A percentile compares a stretch with the other conserved stretches of the same genome.
These are phyloP conservation scores for Callospermophilus lateralis DNA, from an alignment of 2,113 vertebrate species.

Conservation along the genomic window DNA sequence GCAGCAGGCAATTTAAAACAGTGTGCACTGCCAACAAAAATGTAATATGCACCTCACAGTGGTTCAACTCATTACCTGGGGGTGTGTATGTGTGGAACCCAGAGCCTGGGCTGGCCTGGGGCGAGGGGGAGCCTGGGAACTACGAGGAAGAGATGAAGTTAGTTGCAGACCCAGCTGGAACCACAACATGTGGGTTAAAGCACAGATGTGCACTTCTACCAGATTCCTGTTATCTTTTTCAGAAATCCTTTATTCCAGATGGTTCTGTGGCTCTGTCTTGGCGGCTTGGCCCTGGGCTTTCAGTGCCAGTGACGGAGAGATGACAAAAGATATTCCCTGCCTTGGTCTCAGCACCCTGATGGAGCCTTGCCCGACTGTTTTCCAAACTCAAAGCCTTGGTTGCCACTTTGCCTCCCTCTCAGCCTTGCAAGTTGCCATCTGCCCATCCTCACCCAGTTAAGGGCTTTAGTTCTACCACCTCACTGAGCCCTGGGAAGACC, in stretches of 20 bases:
- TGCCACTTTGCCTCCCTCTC: neutral
- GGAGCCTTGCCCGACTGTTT: neutral
- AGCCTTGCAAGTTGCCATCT: neutral
- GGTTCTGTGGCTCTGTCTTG: neutral
- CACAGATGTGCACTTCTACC: conserved; percentile 23
- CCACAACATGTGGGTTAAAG: conserved; percentile 29
- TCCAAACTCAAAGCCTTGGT: neutral
- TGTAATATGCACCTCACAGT: conserved; percentile 33
- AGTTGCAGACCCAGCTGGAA: conserved; percentile 59
- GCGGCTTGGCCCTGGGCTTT: neutral
- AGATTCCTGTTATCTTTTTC: conserved; percentile 34
- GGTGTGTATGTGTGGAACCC: neutral
- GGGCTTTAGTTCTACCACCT: conserved; percentile 88
- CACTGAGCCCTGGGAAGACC: conserved; percentile 93
- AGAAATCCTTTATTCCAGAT: conserved; percentile 33
- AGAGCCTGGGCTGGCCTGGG: neutral
- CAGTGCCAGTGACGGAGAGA: neutral
- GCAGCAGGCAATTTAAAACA: conserved; percentile 72
- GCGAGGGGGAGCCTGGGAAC: too few relatives aligned
- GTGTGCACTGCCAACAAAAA: conserved; percentile 40
- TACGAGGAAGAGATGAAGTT: neutral
- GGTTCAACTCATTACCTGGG: conserved; percentile 58
- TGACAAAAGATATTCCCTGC: neutral
- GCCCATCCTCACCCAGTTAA: neutral
- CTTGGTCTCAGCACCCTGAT: neutral